Base-by-base conservation (phyloP, 1,140 invertebrate species). In the Mesaphorura yosii region DNA sequence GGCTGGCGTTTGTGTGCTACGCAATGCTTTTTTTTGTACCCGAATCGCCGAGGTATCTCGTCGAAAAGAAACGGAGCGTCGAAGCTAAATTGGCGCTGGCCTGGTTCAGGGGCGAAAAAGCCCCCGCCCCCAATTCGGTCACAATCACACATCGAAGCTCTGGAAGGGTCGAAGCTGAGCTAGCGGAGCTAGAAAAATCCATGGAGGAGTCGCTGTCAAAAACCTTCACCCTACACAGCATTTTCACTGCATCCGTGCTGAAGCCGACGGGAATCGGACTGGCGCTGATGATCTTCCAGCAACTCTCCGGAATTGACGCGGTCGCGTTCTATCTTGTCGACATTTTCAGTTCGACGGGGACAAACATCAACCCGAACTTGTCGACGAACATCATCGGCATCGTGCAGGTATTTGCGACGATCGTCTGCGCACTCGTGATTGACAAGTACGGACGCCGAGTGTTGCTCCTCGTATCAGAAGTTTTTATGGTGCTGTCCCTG, bases 261-360 rank as follows among this genome's bases (percentile, higher is more conserved):
- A 70, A 68, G 51, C 70, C 69, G 15, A 45, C 69, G 4, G 26
- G 59, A 6, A 66, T 74, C 23, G 63, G 64, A 15, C 29, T 70
- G 6, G 53, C 60, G n/a, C 60, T 73, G 20, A 72, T 73, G 69
- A 45, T 68, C 4, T 69, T 73, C 52, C 72, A 74, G 50, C 71
- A 73, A 53, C 60, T 72, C 14, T 68, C 64, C 29, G 64, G 73
- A 10, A 73, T 74, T 34, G n/a, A 82, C 60, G 83, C 82, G 0
- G 82, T 90, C 17, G 81, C 88, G 56, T 88, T 88, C 66, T 89
- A 88, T 60, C 76, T 82, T 0, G 75, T 76, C 0, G 64, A 69
- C 0, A 89, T 92, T 51, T 88, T 92, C 60, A 55, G 72, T 7
- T 38, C 49, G 5, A 46, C 62, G 51, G 64, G 65, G 19, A 55